Evolutionary conservation across 2,797 vertebrate genomes (phyloP).

Genomic region (Myiotriccus ornatus): DNA sequence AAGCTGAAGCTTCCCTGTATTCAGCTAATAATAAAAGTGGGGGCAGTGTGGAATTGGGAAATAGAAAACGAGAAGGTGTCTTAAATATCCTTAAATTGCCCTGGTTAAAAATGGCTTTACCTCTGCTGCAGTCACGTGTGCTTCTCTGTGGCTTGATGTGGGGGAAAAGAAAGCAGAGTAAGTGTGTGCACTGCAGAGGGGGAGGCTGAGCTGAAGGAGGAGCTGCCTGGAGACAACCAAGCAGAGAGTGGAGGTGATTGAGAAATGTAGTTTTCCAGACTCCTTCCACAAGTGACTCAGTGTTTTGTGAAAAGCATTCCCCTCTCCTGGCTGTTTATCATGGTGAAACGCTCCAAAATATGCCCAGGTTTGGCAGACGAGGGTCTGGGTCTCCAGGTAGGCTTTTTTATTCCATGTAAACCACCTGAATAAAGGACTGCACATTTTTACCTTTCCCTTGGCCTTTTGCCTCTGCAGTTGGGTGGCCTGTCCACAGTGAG

Average conservation of each 20-base stretch:
- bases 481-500: background rate
- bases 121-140: conserved; percentile 43
- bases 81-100: conserved; percentile 62
- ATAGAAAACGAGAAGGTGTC: conserved; percentile 34
- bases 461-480: background rate
- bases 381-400: background rate
- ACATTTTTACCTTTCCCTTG: background rate
- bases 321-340: background rate
- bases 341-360: background rate
- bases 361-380: background rate
- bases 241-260: background rate
- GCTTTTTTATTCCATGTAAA: background rate
- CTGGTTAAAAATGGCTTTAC: conserved; percentile 59
- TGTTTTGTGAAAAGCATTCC: conserved; percentile 20
- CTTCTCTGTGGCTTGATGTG: conserved; percentile 14
- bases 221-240: conserved; percentile 26
- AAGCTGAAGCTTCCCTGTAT: conserved; percentile 36
- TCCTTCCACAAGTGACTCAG: conserved; percentile 24
- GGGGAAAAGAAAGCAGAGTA: background rate
- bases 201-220: conserved; percentile 13
- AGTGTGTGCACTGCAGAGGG: background rate
- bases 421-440: background rate
- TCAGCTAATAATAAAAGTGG: conserved; percentile 21
- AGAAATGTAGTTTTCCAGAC: background rate
- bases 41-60: conserved; percentile 28